Evolutionary conservation across 2,797 vertebrate genomes (phyloP).

Genomic region (Syndactyla subalaris): DNA sequence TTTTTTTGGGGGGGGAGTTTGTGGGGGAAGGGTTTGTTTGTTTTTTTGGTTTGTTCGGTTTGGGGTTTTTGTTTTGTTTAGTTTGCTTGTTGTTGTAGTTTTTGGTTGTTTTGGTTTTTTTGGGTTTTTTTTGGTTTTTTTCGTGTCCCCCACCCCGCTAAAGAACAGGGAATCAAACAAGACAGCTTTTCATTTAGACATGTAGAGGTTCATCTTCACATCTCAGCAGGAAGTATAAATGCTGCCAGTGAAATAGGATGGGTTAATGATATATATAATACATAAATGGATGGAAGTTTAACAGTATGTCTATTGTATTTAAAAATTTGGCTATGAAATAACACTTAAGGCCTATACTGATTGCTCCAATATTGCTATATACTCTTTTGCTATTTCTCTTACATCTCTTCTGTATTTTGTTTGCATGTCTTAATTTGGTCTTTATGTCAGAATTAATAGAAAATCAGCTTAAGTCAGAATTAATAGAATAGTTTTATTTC

Average conservation of each 20-base stretch:
- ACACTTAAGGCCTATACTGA: neutral
- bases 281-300: fast-evolving
- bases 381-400: neutral
- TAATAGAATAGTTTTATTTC: neutral
- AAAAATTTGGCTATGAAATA: neutral
- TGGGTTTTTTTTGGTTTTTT: too few species aligned
- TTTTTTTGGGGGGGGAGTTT: too few species aligned
- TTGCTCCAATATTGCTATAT: neutral
- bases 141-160: neutral
- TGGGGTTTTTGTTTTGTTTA: too few species aligned
- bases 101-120: too few species aligned
- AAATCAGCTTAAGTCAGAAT: neutral
- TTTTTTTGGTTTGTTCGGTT: too few species aligned
- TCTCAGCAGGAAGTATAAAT: neutral
- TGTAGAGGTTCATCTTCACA: neutral
- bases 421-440: neutral
- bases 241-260: neutral
- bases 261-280: neutral
- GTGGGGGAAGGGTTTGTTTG: too few species aligned
- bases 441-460: neutral
- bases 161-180: fast-evolving
- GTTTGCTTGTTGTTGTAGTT: too few species aligned
- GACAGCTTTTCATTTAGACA: neutral
- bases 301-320: neutral
- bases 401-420: neutral